Evolutionary conservation across 1,140 invertebrate genomes (phyloP).

Genomic region (Steinernema khuongi): DNA sequence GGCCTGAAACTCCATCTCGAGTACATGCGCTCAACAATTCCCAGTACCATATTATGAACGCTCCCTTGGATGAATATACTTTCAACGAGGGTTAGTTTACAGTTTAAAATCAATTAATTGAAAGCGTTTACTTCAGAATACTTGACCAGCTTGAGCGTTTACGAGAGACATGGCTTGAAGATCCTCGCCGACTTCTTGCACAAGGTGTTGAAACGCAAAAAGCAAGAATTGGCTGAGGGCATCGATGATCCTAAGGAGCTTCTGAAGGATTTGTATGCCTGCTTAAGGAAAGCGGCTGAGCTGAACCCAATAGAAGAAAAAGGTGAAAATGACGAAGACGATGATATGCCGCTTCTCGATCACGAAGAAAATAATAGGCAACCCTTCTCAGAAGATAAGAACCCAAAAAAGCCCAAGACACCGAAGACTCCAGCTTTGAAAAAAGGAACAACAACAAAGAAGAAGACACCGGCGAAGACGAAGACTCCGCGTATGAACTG

Average conservation of each 20-base stretch:
- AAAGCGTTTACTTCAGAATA: neutral
- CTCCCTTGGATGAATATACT: too few species aligned
- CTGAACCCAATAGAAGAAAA: slow-evolving; percentile 14
- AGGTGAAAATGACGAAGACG: neutral
- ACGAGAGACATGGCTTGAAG: neutral
- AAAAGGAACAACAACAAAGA: neutral
- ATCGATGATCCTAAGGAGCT: neutral
- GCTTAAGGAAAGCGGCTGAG: neutral
- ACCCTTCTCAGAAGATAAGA: neutral
- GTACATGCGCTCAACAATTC: neutral
- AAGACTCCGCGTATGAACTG: slow-evolving; percentile 18
- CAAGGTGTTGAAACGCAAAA: neutral
- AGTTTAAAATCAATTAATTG: neutral
- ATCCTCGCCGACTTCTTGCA: neutral
- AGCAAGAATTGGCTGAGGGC: neutral
- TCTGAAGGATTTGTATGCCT: neutral
- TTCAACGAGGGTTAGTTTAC: neutral
- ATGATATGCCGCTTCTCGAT: too few species aligned
- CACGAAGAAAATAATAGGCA: neutral
- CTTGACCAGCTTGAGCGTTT: neutral
- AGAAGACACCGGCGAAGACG: slow-evolving; percentile 12
- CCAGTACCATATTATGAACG: too few species aligned
- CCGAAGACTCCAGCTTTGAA: neutral
- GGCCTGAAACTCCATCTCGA: neutral
- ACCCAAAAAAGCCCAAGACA: neutral